Evolutionary conservation across 1,140 invertebrate species (phyloP), one percentile per base, ranked within the genome.

Genomic region (Diorhabda carinulata): DNA sequence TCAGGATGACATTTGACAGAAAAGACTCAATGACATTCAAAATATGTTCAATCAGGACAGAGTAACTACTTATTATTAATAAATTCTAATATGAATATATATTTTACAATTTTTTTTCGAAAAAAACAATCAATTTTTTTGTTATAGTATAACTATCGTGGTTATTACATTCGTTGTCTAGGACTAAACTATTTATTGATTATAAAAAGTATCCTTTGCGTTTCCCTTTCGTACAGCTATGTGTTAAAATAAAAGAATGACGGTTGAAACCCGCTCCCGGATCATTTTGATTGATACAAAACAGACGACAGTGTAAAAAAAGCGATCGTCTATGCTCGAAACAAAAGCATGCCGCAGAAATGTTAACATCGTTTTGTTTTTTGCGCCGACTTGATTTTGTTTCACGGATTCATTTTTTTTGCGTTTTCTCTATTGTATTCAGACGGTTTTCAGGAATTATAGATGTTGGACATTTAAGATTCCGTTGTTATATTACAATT

Each of bases 251-350:
- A 72, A 73, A 73, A 71, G 69, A 73, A 57, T 57, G 63, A 72
- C 66, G 69, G 68, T 70, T 59, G 64, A 69, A 71, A 69, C 68
- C 63, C 63, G 72, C 70, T 69, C 66, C 64, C 56, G 62, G 68
- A 68, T 58, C 57, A 68, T 74, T 77, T 77, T 77, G 76, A 77
- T 77, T 77, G 76, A 77, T 77, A 77, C 72, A 76, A 77, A 77
- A 77, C 76, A 77, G 76, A 77, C 76, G 76, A 68, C 76, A 74
- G 72, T 67, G 73, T 72, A 75, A 76, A 75, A 76, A 77, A 77
- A 57, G 70, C 69, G 69, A 74, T 72, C 69, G 69, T 71, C 68
- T 68, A 68, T 61, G 59, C 70, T 59, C 52, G 71, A 70, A 77
- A 76, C 76, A 76, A 77, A 76, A 72, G 74, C 75, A 76, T 72